phyloP scores from a whole-genome alignment of 2,113 vertebrate species.

The Cyanocitta stelleri region DNA sequence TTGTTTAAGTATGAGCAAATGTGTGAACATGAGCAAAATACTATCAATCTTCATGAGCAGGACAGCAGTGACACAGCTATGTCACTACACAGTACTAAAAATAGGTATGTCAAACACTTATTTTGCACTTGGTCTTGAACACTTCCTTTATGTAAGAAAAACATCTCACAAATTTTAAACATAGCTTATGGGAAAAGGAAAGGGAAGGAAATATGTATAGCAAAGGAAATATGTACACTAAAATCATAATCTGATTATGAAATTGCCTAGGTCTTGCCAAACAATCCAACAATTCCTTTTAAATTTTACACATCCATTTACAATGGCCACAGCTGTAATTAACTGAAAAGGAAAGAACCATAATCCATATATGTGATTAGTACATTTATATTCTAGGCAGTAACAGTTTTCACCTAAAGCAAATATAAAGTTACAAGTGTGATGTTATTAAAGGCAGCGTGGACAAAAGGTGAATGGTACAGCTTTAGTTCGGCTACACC shows the following conservation, averaged over 20 bases:
- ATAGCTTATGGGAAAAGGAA: neutral
- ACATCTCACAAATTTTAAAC: neutral
- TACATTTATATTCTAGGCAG: neutral
- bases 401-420: neutral
- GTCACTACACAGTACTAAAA: neutral
- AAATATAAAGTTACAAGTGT: neutral
- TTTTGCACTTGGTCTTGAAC: neutral
- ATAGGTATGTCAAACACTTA: accelerated
- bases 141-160: neutral
- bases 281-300: neutral
- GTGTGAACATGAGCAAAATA: neutral
- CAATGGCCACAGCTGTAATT: neutral
- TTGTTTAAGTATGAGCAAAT: neutral
- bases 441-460: neutral
- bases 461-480: neutral
- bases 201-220: neutral
- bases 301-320: neutral
- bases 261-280: neutral
- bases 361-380: neutral
- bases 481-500: neutral
- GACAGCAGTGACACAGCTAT: neutral
- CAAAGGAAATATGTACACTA: neutral
- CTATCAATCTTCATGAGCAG: neutral
- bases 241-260: neutral
- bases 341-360: neutral